A percentile compares a stretch with the other conserved stretches of the same genome.
Conservation (phyloP, 2,888 invertebrate genomes). For the Eupithecia pulchellata region DNA sequence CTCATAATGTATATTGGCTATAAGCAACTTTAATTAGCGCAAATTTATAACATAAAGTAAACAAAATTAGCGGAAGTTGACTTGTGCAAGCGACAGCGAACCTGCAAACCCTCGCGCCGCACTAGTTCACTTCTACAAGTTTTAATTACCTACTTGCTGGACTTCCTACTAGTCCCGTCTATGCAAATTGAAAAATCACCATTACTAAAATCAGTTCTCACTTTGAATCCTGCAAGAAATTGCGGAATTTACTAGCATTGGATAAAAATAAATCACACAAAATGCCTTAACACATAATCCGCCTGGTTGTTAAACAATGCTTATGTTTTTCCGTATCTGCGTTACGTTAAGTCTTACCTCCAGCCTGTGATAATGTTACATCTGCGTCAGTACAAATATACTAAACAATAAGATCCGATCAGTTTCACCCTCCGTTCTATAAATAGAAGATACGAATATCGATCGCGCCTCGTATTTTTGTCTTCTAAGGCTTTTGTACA, state of each 20-base stretch:
- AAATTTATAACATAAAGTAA: no score
- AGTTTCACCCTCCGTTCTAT: conserved; percentile 22
- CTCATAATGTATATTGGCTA: no score
- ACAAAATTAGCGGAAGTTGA: no score
- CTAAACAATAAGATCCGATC: conserved; percentile 6
- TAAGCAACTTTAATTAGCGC: no score
- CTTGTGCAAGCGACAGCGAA: no score
- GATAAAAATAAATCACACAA: neutral
- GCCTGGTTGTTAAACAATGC: neutral
- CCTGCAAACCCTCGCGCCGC: no score
- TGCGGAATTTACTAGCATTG: no score
- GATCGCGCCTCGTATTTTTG: conserved; percentile 36
- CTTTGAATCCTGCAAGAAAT: neutral
- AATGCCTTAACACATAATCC: neutral
- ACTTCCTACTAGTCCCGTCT: no score
- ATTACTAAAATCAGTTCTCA: neutral
- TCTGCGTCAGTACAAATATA: conserved; percentile 15
- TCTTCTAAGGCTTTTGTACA: conserved; percentile 17
- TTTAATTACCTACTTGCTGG: no score
- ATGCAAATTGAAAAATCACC: no score
- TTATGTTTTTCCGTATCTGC: neutral
- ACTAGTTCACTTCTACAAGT: no score
- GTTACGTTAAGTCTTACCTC: neutral
- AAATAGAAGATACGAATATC: conserved; percentile 36
- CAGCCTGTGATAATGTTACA: neutral